These are phyloP conservation scores for Coluber constrictor DNA, from an alignment of 2,797 vertebrate species.

Conservation along the genomic window DNA sequence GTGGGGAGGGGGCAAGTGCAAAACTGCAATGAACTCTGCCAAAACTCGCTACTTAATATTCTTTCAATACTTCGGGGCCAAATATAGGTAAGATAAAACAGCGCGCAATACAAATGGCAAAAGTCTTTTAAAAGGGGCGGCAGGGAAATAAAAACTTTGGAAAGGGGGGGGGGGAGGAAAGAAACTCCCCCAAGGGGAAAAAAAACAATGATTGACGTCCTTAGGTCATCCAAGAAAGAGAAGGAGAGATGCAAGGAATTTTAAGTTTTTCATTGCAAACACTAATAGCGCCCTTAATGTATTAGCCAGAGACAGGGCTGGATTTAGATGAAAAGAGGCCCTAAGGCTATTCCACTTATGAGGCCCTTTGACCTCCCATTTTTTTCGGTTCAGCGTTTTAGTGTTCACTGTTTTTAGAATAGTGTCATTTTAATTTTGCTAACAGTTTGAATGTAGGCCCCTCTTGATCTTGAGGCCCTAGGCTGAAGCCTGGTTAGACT, in stretches of 20 bases:
- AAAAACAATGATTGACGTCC: neutral
- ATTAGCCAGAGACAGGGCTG: neutral
- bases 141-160: neutral
- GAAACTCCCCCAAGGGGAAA: neutral
- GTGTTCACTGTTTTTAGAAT: too few species aligned
- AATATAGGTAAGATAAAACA: slow-evolving; percentile 79
- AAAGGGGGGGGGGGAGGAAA: fast-evolving
- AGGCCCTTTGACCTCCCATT: too few species aligned
- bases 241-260: neutral
- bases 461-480: too few species aligned
- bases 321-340: too few species aligned
- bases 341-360: too few species aligned
- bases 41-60: slow-evolving; percentile 82
- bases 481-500: too few species aligned
- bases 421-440: too few species aligned
- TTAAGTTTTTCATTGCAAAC: neutral
- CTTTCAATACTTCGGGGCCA: slow-evolving; percentile 86
- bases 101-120: too few species aligned
- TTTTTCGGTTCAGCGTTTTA: too few species aligned
- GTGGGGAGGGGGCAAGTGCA: fast-evolving
- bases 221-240: neutral
- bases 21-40: slow-evolving; percentile 37
- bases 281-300: neutral
- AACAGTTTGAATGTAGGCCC: too few species aligned
- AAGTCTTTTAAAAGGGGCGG: too few species aligned